phyloP scores from a whole-genome alignment of 2,113 vertebrate genomes.

The Pterocles gutturalis region DNA sequence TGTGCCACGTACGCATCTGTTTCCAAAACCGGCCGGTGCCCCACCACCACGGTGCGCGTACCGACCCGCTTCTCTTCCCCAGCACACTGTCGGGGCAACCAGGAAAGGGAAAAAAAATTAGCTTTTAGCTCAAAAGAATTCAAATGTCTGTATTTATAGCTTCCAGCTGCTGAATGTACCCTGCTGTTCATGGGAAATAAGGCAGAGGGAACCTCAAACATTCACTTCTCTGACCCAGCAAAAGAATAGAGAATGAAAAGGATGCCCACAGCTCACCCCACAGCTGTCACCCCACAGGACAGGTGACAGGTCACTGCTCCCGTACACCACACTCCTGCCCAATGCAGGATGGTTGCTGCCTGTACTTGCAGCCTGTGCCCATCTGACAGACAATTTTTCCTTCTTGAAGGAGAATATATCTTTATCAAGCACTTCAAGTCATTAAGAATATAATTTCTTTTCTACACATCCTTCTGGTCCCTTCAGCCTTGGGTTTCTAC shows the following conservation, averaged over 20 bases:
- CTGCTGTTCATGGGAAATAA: accelerated
- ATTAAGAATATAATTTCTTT: background rate
- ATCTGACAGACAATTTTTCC: background rate
- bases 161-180: background rate
- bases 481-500: background rate
- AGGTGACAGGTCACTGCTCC: background rate
- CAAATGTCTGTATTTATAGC: accelerated
- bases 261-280: background rate
- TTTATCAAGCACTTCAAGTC: background rate
- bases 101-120: background rate
- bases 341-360: background rate
- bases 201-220: background rate
- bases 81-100: constrained; percentile 79
- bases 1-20: constrained; percentile 86
- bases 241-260: accelerated
- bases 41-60: constrained; percentile 91
- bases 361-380: background rate
- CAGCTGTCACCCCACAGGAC: background rate
- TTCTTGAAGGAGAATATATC: background rate
- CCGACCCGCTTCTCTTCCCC: constrained; percentile 92
- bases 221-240: background rate
- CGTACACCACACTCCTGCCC: accelerated
- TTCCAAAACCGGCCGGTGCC: constrained; percentile 78
- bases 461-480: background rate
- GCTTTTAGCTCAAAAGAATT: background rate